Evolutionary conservation across 2,113 vertebrate genomes (phyloP).

Genomic region (Chloropsis hardwickii): DNA sequence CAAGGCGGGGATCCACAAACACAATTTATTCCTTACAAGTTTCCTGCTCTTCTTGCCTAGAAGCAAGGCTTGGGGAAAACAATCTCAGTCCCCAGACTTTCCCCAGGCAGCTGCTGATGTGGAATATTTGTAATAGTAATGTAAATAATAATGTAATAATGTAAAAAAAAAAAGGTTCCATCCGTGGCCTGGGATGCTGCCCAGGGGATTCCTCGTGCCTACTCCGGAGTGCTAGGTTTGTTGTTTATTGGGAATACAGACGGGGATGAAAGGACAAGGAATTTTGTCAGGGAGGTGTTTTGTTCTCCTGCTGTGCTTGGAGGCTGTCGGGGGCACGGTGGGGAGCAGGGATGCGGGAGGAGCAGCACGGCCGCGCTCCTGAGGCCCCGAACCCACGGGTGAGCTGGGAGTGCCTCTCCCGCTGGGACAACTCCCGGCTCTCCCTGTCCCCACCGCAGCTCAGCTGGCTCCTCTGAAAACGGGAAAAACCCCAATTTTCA

Average conservation of each 20-base stretch:
- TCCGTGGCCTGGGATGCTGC: background rate
- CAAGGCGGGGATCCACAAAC: background rate
- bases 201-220: fast-evolving
- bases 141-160: too few species aligned
- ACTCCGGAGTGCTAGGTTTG: fast-evolving
- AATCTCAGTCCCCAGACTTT: background rate
- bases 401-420: background rate
- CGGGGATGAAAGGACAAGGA: background rate
- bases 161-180: too few species aligned
- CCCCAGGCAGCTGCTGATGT: background rate
- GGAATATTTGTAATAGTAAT: background rate
- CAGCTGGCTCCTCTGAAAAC: too few species aligned
- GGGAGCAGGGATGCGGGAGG: background rate
- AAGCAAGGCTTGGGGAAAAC: background rate
- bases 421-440: fast-evolving
- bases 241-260: background rate
- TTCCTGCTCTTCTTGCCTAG: background rate
- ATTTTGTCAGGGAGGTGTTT: background rate
- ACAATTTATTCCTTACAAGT: background rate
- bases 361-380: background rate
- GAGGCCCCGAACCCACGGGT: too few species aligned
- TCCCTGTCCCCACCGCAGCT: too few species aligned
- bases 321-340: fast-evolving
- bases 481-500: fast-evolving
- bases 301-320: background rate